phyloP scores from a whole-genome alignment of 2,113 vertebrate species.

The Myotis lucifugus region DNA sequence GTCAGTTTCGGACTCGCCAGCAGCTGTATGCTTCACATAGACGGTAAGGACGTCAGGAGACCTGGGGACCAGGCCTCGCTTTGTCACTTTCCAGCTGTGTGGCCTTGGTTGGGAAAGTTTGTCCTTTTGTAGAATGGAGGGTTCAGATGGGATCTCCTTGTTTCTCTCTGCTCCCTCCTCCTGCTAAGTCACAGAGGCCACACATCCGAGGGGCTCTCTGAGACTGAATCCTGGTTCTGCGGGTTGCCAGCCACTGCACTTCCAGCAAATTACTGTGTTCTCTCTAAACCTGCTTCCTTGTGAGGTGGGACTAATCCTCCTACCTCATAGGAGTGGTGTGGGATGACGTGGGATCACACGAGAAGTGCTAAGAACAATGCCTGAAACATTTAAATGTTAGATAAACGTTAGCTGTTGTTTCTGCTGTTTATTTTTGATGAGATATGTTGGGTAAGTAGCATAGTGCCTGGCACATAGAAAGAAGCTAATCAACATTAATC shows the following conservation, averaged over 20 bases:
- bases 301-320: background rate
- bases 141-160: background rate
- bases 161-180: background rate
- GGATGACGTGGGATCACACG: background rate
- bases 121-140: background rate
- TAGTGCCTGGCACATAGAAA: background rate
- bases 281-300: background rate
- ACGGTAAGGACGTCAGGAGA: background rate
- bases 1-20: background rate
- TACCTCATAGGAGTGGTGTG: fast-evolving
- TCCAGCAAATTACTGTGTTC: no score
- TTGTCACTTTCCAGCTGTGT: background rate
- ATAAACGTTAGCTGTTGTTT: background rate
- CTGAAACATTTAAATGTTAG: background rate
- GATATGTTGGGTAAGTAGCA: background rate
- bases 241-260: no score
- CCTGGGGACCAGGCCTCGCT: background rate
- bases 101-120: background rate
- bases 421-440: background rate
- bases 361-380: background rate
- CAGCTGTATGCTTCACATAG: background rate
- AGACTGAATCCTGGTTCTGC: background rate
- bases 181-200: background rate
- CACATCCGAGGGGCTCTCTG: background rate
- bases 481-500: background rate